Percentiles rank a stretch among this genome's conserved stretches.
Conservation (phyloP, 2,113 vertebrate genomes). For the Centropus bengalensis region DNA sequence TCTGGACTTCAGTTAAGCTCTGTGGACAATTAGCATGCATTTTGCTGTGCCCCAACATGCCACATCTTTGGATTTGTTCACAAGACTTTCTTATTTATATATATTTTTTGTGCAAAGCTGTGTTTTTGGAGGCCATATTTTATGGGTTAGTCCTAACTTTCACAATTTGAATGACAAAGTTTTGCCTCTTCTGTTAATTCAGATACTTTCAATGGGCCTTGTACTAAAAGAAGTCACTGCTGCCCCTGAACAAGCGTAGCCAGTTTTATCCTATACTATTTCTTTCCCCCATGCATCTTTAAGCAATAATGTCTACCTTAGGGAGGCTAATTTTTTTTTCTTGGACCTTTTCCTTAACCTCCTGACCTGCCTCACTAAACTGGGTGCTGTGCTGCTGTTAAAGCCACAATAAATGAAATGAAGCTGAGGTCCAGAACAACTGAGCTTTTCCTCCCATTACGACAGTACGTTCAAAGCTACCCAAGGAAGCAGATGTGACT, state of each 20-base stretch:
- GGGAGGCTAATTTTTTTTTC: not conserved
- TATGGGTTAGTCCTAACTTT: not conserved
- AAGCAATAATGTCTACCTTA: not conserved
- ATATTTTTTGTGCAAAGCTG: not conserved
- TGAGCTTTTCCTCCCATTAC: not conserved
- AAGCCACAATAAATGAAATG: constrained; percentile 3
- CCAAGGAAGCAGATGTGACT: not conserved
- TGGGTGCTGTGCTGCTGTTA: constrained; percentile 29
- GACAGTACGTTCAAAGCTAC: not conserved
- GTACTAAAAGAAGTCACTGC: not conserved
- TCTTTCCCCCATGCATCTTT: not conserved
- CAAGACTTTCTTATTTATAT: not conserved
- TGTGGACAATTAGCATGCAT: not conserved
- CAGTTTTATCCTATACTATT: not conserved
- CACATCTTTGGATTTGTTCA: not conserved
- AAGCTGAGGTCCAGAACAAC: not conserved
- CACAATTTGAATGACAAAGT: not conserved
- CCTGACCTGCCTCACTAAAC: constrained; percentile 25
- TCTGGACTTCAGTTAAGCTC: fast-evolving
- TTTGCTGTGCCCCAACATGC: fast-evolving
- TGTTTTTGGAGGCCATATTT: fast-evolving
- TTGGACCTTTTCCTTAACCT: constrained; percentile 30
- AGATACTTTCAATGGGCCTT: not conserved
- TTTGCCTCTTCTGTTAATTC: not conserved
- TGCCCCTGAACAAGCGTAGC: not conserved